These are phyloP conservation scores for Pedionomus torquatus DNA, from an alignment of 2,113 vertebrate species.

Conservation along the genomic window DNA sequence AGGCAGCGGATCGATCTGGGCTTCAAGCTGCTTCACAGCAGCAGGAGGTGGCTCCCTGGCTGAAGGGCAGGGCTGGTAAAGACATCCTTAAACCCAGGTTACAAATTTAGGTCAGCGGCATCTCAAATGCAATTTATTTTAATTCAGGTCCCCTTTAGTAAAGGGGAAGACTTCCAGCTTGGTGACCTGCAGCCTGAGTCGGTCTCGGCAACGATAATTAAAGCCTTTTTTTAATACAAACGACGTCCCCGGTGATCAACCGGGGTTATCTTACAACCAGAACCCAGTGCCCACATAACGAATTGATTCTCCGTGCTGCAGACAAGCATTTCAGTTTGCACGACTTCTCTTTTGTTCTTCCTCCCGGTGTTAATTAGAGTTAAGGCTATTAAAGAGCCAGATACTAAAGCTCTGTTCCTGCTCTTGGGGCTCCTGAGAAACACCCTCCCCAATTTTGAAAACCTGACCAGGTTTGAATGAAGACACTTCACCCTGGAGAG, in stretches of 20 bases:
- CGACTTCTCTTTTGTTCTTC: background rate
- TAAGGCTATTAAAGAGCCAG: background rate
- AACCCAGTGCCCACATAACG: background rate
- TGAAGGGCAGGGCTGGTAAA: background rate
- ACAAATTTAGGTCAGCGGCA: background rate
- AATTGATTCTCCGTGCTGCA: background rate
- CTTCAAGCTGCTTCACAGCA: background rate
- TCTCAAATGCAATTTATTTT: background rate
- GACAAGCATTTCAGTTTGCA: background rate
- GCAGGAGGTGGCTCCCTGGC: background rate
- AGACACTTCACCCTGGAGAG: background rate
- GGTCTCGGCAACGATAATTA: background rate
- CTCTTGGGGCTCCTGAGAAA: fast-evolving
- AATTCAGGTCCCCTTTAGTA: background rate
- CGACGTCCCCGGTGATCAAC: background rate
- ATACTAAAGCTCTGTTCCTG: background rate
- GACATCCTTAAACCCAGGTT: background rate
- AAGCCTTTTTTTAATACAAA: background rate
- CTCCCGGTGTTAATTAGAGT: background rate
- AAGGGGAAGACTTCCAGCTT: background rate
- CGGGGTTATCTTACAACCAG: background rate
- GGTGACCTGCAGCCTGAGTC: background rate
- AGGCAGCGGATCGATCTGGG: background rate
- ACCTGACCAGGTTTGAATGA: fast-evolving
- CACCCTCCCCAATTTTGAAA: fast-evolving